These are phyloP conservation scores for Scaptomyza pallida DNA, from an alignment of 1,140 invertebrate species.

Conservation along the genomic window DNA sequence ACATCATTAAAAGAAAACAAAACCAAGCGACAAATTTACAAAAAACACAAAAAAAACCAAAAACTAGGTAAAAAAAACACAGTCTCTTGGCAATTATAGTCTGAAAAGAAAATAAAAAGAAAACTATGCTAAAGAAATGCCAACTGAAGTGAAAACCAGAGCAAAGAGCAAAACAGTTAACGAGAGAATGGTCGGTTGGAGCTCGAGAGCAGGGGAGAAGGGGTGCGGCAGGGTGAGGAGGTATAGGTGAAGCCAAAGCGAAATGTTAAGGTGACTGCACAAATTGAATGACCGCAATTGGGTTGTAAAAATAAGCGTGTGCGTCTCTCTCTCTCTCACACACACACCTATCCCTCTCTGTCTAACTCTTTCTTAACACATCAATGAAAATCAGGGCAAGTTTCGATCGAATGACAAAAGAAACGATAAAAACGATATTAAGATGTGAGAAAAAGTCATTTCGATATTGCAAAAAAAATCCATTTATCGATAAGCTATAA, in stretches of 20 bases:
- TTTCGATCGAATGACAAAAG: neutral
- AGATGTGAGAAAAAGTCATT: too few species aligned
- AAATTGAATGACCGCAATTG: constrained; percentile 47
- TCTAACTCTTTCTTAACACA: neutral
- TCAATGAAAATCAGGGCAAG: neutral
- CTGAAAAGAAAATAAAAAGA: constrained; percentile 28
- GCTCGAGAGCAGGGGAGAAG: too few species aligned
- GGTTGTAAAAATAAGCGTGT: constrained; percentile 26
- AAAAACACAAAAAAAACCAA: constrained; percentile 28
- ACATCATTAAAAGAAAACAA: constrained; percentile 22
- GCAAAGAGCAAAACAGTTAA: constrained; percentile 35
- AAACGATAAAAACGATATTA: too few species aligned
- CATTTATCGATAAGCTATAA: too few species aligned
- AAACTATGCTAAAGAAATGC: constrained; percentile 34
- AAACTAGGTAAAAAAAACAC: constrained; percentile 25
- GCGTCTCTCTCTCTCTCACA: neutral
- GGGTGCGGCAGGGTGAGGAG: too few species aligned
- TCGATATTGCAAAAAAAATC: too few species aligned
- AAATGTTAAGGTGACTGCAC: constrained; percentile 42
- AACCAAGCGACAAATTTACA: constrained; percentile 31
- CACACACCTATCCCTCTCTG: too few species aligned
- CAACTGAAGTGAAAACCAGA: constrained; percentile 54
- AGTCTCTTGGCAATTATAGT: constrained; percentile 47
- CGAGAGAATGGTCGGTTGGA: neutral
- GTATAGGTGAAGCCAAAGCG: neutral